Evolutionary conservation across 2,113 vertebrate species (phyloP).

Genomic region (Petroica traversi): DNA sequence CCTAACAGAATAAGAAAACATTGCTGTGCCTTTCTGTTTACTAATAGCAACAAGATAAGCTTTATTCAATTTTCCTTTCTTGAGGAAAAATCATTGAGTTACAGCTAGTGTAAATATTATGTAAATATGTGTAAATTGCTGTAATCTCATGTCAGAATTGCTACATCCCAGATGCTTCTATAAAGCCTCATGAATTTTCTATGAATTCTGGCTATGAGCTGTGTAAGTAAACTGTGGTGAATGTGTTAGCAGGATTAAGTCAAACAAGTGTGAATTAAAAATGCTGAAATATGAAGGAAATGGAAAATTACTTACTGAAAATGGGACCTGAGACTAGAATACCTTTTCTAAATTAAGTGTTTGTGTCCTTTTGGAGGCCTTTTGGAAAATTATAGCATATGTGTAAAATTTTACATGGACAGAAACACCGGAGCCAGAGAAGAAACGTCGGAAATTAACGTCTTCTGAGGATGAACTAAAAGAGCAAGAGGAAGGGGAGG

Average conservation of each 20-base stretch:
- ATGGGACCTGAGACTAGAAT: slow-evolving; percentile 40
- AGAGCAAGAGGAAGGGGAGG: slow-evolving; percentile 77
- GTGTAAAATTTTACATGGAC: slow-evolving; percentile 54
- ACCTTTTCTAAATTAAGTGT: slow-evolving; percentile 11
- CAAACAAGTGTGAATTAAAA: slow-evolving; percentile 74
- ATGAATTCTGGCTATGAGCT: slow-evolving; percentile 67
- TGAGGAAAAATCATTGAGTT: slow-evolving; percentile 43
- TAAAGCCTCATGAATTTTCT: slow-evolving; percentile 60
- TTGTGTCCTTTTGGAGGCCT: slow-evolving; percentile 21
- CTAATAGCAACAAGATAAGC: slow-evolving; percentile 22
- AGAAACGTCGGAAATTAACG: slow-evolving; percentile 76
- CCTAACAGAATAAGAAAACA: neutral
- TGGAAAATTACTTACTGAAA: slow-evolving; percentile 68
- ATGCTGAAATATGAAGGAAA: slow-evolving; percentile 62
- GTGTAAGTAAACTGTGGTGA: slow-evolving; percentile 72
- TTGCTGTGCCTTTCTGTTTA: slow-evolving; percentile 25
- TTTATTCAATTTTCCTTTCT: slow-evolving; percentile 51
- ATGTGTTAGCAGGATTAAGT: slow-evolving; percentile 72
- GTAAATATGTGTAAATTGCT: slow-evolving; percentile 71
- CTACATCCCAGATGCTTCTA: slow-evolving; percentile 74
- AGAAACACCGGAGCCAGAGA: slow-evolving; percentile 74
- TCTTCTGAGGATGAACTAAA: slow-evolving; percentile 69
- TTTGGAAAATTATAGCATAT: slow-evolving; percentile 48
- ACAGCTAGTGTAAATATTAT: slow-evolving; percentile 63
- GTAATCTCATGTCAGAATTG: slow-evolving; percentile 76